Conservation (phyloP, 2,113 vertebrate genomes). For the Brachypteracias leptosomus region DNA sequence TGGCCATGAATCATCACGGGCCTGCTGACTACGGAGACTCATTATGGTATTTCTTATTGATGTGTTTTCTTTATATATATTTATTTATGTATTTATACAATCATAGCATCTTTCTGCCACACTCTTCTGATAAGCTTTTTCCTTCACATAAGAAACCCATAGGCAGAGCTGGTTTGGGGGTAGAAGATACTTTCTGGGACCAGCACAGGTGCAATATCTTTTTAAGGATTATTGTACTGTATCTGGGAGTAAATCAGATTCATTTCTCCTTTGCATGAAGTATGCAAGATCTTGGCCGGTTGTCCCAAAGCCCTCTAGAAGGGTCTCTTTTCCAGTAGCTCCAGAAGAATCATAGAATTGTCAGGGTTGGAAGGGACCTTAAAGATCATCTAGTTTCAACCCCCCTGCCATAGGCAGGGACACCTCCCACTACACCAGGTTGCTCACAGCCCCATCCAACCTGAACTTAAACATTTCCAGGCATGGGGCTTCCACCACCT, state of each 20-base stretch:
- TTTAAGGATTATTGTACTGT: neutral
- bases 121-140: neutral
- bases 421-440: no score
- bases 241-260: neutral
- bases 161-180: neutral
- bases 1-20: neutral
- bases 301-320: neutral
- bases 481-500: no score
- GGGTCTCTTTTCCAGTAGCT: neutral
- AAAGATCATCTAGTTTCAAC: no score
- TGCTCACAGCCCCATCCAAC: no score
- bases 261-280: neutral
- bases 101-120: neutral
- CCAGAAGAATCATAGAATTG: no score
- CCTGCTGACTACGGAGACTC: neutral
- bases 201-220: neutral
- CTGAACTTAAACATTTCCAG: no score
- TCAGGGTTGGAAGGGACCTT: no score
- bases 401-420: no score
- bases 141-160: neutral
- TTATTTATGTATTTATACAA: neutral
- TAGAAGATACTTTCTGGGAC: neutral
- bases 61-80: neutral
- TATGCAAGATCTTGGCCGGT: neutral
- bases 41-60: neutral